Evolutionary conservation across 1,140 invertebrate genomes (phyloP).

Genomic region (Heliconius melpomene): DNA sequence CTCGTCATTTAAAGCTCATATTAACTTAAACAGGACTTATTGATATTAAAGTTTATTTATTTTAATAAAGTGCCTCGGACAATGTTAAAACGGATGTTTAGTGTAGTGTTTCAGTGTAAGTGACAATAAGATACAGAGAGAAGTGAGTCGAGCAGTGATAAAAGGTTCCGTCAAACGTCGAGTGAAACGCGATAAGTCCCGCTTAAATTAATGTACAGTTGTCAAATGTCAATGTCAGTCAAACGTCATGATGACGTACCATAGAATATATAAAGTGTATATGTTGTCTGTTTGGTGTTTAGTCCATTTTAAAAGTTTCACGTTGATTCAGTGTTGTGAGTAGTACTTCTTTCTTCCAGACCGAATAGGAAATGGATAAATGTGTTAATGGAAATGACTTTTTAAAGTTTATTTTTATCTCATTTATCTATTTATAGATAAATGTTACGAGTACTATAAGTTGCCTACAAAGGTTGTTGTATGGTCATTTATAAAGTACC

Average conservation of each 20-base stretch:
- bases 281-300: conserved; percentile 4
- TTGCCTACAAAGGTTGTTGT: conserved; percentile 2
- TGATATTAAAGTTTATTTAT: not conserved
- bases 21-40: not conserved
- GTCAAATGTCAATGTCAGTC: conserved; percentile 7
- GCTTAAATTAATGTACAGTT: not conserved
- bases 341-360: conserved; percentile 7
- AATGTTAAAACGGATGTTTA: not conserved
- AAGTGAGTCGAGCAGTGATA: not conserved
- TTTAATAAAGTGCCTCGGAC: not conserved
- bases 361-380: not conserved
- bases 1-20: not conserved
- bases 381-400: not conserved
- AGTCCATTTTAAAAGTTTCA: conserved; percentile 6
- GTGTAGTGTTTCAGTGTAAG: conserved; percentile 1
- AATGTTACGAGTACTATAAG: not conserved
- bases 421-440: not conserved
- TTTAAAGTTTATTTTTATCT: not conserved
- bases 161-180: not conserved
- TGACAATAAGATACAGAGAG: not conserved
- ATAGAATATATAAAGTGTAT: not conserved
- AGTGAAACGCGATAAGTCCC: not conserved
- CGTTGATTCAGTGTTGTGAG: conserved; percentile 8
- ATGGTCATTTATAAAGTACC: not conserved
- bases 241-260: conserved; percentile 1